These are phyloP conservation scores for Cnemophilus loriae DNA, from an alignment of 2,113 vertebrate species.

Conservation along the genomic window DNA sequence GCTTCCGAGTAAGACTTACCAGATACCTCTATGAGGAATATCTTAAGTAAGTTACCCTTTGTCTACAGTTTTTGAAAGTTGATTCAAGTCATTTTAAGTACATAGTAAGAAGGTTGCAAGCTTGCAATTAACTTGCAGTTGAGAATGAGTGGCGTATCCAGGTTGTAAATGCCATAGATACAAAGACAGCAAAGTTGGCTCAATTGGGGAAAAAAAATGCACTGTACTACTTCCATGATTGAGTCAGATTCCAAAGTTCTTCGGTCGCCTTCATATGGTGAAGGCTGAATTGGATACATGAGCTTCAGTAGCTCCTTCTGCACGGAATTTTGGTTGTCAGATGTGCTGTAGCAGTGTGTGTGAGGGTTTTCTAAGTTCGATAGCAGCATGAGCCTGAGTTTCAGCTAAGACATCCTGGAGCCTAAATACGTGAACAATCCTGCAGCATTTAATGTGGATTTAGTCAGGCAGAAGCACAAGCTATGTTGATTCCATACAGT, in stretches of 20 bases:
- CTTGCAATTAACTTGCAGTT: background rate
- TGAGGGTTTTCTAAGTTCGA: background rate
- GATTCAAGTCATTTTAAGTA: background rate
- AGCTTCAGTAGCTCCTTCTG: background rate
- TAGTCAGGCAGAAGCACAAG: background rate
- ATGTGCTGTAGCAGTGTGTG: background rate
- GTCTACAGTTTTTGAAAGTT: background rate
- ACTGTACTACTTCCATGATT: background rate
- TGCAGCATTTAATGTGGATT: background rate
- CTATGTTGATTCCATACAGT: background rate
- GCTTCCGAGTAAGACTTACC: slow-evolving; percentile 90
- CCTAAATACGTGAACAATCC: background rate
- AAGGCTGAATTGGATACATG: background rate
- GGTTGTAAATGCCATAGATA: background rate
- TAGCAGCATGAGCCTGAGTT: background rate
- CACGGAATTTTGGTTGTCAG: background rate
- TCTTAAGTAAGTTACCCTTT: slow-evolving; percentile 86
- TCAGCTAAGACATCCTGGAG: background rate
- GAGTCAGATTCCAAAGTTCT: background rate
- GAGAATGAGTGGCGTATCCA: background rate
- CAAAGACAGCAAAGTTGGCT: background rate
- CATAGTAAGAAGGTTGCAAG: background rate
- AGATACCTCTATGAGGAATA: slow-evolving; percentile 93
- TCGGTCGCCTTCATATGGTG: background rate
- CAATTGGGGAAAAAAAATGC: accelerated